Evolutionary conservation across 2,113 vertebrate genomes (phyloP), one percentile per base, ranked within the genome.

Genomic region (Podarcis raffonei): DNA sequence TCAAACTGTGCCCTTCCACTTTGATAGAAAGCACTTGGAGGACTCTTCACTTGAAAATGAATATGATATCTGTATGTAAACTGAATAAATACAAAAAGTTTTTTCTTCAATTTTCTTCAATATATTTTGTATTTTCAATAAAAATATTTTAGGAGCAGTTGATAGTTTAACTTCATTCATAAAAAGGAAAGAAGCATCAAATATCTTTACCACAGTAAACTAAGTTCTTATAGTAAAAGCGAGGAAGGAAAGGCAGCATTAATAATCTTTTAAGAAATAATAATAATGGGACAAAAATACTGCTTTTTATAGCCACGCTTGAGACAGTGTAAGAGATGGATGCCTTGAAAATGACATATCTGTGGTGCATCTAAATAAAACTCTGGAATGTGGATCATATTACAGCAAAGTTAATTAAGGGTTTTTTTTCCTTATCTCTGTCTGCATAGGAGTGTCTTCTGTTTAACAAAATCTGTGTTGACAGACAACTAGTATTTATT

Each of bases 391-490:
- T 66, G 76, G 65, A 13, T 81, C 30, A 25, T 23, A 53, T 59
- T 85, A 32, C 53, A 75, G 23, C 37, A 74, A 74, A 75, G 59
- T 86, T 74, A 85, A 85, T 88, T 75, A 82, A 79, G 76, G 32
- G 37, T 16, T 72, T 65, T 9, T 15, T 32, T 18, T 22, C 30
- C 76, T 65, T 74, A 72, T 37, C 22, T 65, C 32, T 69, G 48
- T 27, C 35, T 81, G 5, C 13, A 25, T 74, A 35, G 57, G 25
- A 89, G 15, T 27, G 13, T 39, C 66, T 85, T 74, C 68, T 80
- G 68, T 69, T 48, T 75, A 84, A 81, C 68, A 74, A 81, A 89
- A 74, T 84, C 66, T 66, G 15, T 81, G 37, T 68, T 89, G 83
- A 65, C 74, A 74, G 69, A 65, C 11, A 72, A 32, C 32, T 84